These are phyloP conservation scores for Crotalus viridis DNA, from an alignment of 2,113 vertebrate genomes.

Conservation along the genomic window DNA sequence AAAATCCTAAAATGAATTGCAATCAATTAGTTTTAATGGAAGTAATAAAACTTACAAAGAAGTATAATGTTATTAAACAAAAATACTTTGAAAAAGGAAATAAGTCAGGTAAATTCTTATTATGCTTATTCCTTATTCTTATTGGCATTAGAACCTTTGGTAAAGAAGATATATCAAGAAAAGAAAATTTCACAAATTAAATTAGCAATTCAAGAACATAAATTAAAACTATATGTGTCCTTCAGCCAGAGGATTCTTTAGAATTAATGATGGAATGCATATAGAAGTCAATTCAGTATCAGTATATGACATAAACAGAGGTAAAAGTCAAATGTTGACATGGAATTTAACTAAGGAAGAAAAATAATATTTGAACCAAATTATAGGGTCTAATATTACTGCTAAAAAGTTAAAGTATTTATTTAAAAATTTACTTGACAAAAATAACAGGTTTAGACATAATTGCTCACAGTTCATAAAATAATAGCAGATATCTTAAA, in stretches of 20 bases:
- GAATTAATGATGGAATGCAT: background rate
- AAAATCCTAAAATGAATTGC: background rate
- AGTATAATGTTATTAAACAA: background rate
- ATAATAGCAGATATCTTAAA: background rate
- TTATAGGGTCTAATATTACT: background rate
- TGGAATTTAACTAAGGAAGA: background rate
- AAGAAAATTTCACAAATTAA: background rate
- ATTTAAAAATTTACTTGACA: background rate
- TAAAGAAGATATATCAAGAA: background rate
- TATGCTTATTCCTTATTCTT: background rate
- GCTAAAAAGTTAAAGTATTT: background rate
- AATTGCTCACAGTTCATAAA: background rate
- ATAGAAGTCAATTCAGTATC: background rate
- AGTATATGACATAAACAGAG: background rate
- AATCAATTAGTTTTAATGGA: background rate
- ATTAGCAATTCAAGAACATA: background rate
- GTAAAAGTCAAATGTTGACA: background rate
- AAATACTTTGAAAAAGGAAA: background rate
- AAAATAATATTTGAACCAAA: background rate
- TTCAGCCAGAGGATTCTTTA: background rate
- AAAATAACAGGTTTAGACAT: background rate
- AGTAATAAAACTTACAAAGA: background rate
- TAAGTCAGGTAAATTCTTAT: background rate
- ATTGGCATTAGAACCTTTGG: background rate
- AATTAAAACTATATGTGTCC: background rate